A percentile compares a stretch with the other conserved stretches of the same genome.
Conservation (phyloP, 1,140 invertebrate genomes). For the Ceratina calcarata region DNA sequence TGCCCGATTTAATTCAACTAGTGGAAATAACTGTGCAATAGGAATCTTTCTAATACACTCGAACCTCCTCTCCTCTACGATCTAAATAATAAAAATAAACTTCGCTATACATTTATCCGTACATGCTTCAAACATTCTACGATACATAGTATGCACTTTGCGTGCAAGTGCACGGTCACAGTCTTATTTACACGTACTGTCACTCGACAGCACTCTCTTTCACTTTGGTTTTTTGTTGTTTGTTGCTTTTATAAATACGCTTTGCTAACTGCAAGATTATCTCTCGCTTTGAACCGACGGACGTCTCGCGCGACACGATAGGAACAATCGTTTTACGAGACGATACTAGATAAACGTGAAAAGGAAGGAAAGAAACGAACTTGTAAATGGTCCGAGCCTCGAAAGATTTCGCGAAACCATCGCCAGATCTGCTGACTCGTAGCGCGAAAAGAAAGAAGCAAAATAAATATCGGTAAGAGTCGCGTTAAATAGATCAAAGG, state of each 20-base stretch:
- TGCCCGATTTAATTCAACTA: conserved; percentile 35
- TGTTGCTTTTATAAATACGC: conserved; percentile 50
- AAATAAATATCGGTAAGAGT: conserved; percentile 11
- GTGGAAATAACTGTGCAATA: conserved; percentile 50
- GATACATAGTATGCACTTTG: conserved; percentile 61
- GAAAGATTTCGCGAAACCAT: neutral
- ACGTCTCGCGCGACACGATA: conserved; percentile 13
- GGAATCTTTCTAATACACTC: conserved; percentile 53
- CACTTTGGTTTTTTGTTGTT: conserved; percentile 66
- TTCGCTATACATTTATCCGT: conserved; percentile 72
- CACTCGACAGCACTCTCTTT: conserved; percentile 56
- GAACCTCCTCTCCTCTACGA: conserved; percentile 54
- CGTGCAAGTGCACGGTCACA: conserved; percentile 68
- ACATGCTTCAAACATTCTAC: conserved; percentile 65
- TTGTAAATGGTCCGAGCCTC: neutral
- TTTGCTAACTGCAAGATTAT: conserved; percentile 25
- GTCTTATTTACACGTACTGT: conserved; percentile 71
- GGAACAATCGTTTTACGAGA: conserved; percentile 20
- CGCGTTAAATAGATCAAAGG: no score
- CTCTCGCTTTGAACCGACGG: neutral
- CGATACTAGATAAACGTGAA: neutral
- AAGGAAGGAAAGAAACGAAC: conserved; percentile 4
- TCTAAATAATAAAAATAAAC: conserved; percentile 77
- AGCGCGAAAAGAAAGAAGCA: neutral
- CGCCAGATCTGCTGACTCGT: neutral